Evolutionary conservation across 2,113 vertebrate genomes (phyloP).

Genomic region (Calcarius ornatus): DNA sequence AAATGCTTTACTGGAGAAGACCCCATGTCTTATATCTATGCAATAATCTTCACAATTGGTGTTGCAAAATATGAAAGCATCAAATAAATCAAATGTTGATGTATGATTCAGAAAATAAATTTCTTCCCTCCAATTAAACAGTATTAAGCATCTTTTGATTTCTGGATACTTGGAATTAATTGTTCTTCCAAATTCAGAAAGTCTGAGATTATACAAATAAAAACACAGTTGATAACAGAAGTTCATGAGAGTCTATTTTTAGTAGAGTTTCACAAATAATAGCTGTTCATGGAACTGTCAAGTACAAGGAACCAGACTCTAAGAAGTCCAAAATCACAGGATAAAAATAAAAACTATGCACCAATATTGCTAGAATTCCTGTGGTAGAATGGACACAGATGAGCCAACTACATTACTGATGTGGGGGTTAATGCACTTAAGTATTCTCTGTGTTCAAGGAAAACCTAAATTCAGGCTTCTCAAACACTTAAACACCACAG

Average conservation of each 20-base stretch:
- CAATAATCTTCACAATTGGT: neutral
- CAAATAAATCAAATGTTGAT: neutral
- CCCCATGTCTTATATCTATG: accelerated
- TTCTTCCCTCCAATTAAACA: neutral
- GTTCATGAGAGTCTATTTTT: neutral
- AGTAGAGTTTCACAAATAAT: neutral
- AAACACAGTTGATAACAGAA: neutral
- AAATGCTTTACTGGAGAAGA: neutral
- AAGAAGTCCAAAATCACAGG: neutral
- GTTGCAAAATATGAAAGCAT: neutral
- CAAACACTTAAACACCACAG: neutral
- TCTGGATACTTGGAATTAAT: neutral
- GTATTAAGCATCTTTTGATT: neutral
- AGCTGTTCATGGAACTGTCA: neutral
- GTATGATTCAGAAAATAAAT: neutral
- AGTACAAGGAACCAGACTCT: neutral
- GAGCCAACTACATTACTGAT: neutral
- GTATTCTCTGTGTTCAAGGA: neutral
- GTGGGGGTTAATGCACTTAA: neutral
- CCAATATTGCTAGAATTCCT: neutral
- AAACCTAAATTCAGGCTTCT: neutral
- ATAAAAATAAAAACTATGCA: neutral
- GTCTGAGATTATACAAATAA: neutral
- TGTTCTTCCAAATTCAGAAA: neutral
- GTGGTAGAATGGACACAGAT: neutral